phyloP scores from a whole-genome alignment of 2,797 vertebrate species.

The Sebastes wilsoni region DNA sequence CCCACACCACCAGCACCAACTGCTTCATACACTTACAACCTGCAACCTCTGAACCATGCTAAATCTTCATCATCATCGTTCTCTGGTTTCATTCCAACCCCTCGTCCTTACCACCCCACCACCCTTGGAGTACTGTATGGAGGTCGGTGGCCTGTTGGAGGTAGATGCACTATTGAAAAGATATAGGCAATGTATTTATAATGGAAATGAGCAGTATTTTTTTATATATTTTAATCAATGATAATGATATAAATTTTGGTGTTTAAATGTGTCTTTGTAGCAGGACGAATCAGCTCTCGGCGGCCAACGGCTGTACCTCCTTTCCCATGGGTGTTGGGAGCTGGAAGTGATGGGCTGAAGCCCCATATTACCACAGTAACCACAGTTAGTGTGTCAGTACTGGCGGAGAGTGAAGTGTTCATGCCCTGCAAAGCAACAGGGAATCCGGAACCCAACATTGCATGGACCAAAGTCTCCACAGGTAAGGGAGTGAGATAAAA shows the following conservation, averaged over 20 bases:
- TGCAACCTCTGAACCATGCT: conserved; percentile 8
- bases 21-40: conserved; percentile 37
- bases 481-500: conserved; percentile 57
- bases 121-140: conserved; percentile 47
- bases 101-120: conserved; percentile 44
- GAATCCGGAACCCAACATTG: conserved; percentile 75
- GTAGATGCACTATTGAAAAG: conserved; percentile 9
- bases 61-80: conserved; percentile 43
- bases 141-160: conserved; percentile 66
- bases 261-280: background rate
- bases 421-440: conserved; percentile 81
- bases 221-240: background rate
- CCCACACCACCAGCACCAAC: conserved; percentile 46
- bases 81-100: conserved; percentile 33
- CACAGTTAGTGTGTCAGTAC: conserved; percentile 72
- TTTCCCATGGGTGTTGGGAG: conserved; percentile 70
- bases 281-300: conserved; percentile 53
- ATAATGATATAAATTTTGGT: background rate
- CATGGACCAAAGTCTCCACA: conserved; percentile 87
- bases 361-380: conserved; percentile 77
- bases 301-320: conserved; percentile 71
- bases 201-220: background rate
- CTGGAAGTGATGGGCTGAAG: conserved; percentile 60
- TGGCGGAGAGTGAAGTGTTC: conserved; percentile 80
- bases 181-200: background rate